Evolutionary conservation across 2,888 invertebrate species (phyloP).

Genomic region (Cosmia pyralina): DNA sequence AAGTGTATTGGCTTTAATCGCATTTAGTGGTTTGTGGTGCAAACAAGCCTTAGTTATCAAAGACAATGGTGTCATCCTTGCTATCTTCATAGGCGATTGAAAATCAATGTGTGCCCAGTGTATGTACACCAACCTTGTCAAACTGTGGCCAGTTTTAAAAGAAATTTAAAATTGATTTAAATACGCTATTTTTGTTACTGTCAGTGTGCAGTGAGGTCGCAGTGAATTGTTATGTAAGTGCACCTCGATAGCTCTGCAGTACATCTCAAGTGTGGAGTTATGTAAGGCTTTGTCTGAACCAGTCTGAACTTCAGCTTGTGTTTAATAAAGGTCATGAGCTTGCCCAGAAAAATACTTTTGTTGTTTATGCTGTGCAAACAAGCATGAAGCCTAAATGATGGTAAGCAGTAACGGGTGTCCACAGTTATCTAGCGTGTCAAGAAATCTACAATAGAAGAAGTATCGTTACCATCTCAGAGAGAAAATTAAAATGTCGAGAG

Average conservation of each 20-base stretch:
- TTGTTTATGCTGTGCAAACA: neutral
- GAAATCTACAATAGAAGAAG: too few relatives aligned
- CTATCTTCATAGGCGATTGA: neutral
- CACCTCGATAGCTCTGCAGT: slow-evolving; percentile 26
- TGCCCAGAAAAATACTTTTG: neutral
- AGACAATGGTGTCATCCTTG: neutral
- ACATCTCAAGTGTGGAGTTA: slow-evolving; percentile 21
- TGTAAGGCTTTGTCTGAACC: slow-evolving; percentile 12
- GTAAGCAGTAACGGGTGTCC: neutral
- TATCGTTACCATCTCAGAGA: neutral
- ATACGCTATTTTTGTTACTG: slow-evolving; percentile 22
- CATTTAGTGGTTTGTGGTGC: neutral
- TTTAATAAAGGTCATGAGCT: neutral
- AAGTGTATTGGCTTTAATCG: neutral
- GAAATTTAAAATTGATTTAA: slow-evolving; percentile 31
- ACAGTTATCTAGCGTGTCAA: too few relatives aligned
- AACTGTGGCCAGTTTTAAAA: slow-evolving; percentile 9
- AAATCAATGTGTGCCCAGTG: neutral
- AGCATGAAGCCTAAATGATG: neutral
- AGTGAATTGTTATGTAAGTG: slow-evolving; percentile 38
- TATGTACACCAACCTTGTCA: neutral
- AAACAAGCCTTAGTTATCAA: neutral
- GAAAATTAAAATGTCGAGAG: neutral
- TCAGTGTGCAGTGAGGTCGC: slow-evolving; percentile 16
- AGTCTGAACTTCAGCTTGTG: slow-evolving; percentile 11